Evolutionary conservation across 2,888 invertebrate species (phyloP).

Genomic region (Limnephilus marmoratus): DNA sequence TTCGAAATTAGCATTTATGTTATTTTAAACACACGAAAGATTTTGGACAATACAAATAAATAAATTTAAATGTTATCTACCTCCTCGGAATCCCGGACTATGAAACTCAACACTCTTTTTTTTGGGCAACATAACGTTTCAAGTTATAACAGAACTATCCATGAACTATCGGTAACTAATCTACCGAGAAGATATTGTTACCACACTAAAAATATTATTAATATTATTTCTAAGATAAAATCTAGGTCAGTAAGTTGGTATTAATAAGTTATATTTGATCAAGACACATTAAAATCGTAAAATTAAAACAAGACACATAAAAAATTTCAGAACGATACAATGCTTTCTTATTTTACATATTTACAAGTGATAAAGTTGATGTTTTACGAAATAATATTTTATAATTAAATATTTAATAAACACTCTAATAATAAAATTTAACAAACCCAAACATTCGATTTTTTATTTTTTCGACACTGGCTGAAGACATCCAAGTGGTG

Average conservation of each 20-base stretch:
- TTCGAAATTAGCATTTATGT: not conserved
- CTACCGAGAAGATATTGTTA: not conserved
- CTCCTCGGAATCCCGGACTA: not conserved
- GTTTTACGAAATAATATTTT: too few species aligned
- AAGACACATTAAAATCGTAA: too few species aligned
- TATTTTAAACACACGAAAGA: not conserved
- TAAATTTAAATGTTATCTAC: not conserved
- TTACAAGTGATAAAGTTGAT: too few species aligned
- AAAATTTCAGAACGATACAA: too few species aligned
- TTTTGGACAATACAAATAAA: not conserved
- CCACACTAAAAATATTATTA: not conserved
- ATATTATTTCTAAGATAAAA: not conserved
- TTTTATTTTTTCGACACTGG: too few species aligned
- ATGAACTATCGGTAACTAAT: not conserved
- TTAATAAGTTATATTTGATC: not conserved
- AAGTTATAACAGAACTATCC: not conserved
- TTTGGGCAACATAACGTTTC: not conserved
- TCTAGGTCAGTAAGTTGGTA: not conserved
- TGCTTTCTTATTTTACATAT: too few species aligned
- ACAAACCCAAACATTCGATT: too few species aligned
- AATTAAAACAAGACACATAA: too few species aligned
- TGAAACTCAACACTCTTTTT: not conserved
- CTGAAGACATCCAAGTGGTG: too few species aligned
- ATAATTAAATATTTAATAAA: too few species aligned
- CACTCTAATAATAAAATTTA: too few species aligned